These are phyloP conservation scores for Silvanus unidentatus DNA, from an alignment of 2,888 invertebrate genomes.

Conservation along the genomic window DNA sequence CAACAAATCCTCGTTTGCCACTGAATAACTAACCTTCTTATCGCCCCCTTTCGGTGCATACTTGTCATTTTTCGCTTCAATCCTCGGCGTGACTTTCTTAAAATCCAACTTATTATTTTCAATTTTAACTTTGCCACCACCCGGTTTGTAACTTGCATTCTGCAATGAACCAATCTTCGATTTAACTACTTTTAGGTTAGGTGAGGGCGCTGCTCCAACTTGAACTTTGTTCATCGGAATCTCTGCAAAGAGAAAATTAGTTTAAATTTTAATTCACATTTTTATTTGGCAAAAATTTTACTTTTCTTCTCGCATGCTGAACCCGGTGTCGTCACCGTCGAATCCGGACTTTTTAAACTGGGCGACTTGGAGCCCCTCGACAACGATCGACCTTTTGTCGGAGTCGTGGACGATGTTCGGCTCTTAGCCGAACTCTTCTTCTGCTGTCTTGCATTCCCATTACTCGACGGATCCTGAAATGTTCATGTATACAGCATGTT, in stretches of 20 bases:
- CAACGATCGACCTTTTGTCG: constrained; percentile 43
- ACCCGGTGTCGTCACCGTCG: constrained; percentile 45
- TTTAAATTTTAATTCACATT: no score
- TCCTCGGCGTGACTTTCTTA: constrained; percentile 75
- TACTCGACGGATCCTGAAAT: constrained; percentile 46
- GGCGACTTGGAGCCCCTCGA: constrained; percentile 48
- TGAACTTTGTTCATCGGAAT: constrained; percentile 90
- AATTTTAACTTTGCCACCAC: constrained; percentile 82
- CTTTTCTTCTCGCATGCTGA: constrained; percentile 65
- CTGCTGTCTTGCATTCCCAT: constrained; percentile 66
- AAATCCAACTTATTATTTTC: constrained; percentile 82
- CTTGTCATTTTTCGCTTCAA: constrained; percentile 86
- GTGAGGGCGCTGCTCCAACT: constrained; percentile 87
- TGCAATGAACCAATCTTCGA: constrained; percentile 89
- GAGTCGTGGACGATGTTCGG: constrained; percentile 37
- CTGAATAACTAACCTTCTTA: constrained; percentile 65
- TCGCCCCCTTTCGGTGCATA: constrained; percentile 84
- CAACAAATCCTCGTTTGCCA: no score
- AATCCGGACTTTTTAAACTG: constrained; percentile 68
- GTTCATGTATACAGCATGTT: background rate
- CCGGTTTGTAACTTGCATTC: constrained; percentile 84
- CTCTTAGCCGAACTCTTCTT: constrained; percentile 60
- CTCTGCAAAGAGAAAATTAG: constrained; percentile 56
- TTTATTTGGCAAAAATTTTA: constrained; percentile 40
- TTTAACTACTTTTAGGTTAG: constrained; percentile 84